phyloP scores from a whole-genome alignment of 1,140 invertebrate genomes.

The Micrasema minimum region DNA sequence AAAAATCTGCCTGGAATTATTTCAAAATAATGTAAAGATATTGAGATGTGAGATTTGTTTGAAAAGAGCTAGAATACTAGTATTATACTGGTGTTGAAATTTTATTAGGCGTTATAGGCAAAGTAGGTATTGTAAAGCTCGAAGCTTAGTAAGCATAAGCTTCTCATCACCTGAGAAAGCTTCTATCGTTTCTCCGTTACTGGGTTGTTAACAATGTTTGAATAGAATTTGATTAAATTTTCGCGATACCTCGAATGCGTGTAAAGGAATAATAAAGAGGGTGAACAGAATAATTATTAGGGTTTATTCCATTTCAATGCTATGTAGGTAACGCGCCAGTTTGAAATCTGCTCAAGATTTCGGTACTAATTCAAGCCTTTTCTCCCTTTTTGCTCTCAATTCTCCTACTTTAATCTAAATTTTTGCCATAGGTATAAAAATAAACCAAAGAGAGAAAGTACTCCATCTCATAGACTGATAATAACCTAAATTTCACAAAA shows the following conservation, averaged over 20 bases:
- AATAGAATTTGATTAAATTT: constrained; percentile 35
- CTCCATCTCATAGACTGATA: too few relatives aligned
- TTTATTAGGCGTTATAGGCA: neutral
- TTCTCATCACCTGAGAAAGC: too few relatives aligned
- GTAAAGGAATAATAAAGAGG: constrained; percentile 2
- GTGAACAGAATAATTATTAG: constrained; percentile 13
- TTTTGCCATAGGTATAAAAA: too few relatives aligned
- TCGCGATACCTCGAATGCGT: constrained; percentile 10
- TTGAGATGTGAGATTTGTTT: too few relatives aligned
- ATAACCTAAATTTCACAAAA: too few relatives aligned
- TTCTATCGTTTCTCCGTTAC: neutral
- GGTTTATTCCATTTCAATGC: constrained; percentile 26
- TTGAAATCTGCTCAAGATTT: constrained; percentile 8
- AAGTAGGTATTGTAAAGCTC: constrained; percentile 2
- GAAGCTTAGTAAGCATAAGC: neutral
- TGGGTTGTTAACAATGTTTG: constrained; percentile 29
- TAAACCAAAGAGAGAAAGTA: too few relatives aligned
- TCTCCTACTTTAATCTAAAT: too few relatives aligned
- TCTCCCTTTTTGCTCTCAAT: too few relatives aligned
- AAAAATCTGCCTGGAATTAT: too few relatives aligned
- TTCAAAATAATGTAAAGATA: too few relatives aligned
- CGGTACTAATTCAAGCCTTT: too few relatives aligned
- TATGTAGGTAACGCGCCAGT: constrained; percentile 5
- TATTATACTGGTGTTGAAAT: neutral
- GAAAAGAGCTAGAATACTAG: neutral